Conservation (phyloP, 2,888 invertebrate species). For the Dendrolimus houi region DNA sequence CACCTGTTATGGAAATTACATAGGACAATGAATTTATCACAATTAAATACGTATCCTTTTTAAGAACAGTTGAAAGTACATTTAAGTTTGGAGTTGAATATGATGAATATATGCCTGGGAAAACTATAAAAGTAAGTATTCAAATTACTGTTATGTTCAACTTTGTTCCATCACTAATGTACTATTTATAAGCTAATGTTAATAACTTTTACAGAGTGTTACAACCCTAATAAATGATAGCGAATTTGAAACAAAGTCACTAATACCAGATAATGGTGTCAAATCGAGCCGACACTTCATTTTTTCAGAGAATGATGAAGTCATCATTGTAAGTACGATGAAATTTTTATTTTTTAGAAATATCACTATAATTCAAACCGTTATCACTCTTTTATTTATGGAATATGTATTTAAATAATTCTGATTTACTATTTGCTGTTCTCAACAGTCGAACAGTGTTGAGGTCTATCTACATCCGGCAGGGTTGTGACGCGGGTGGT, state of each 20-base stretch:
- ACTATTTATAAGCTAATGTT: no score
- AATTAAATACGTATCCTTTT: constrained; percentile 34
- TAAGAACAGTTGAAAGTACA: not conserved
- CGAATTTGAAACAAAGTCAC: constrained; percentile 45
- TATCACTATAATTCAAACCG: no score
- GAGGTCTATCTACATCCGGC: no score
- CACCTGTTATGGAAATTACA: constrained; percentile 62
- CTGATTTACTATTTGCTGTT: no score
- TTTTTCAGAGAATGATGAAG: constrained; percentile 33
- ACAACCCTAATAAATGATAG: constrained; percentile 12
- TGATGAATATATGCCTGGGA: constrained; percentile 70
- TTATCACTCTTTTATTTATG: no score
- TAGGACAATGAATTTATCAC: constrained; percentile 58
- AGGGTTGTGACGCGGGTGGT: no score
- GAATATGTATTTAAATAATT: no score
- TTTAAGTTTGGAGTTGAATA: constrained; percentile 71
- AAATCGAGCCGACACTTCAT: constrained; percentile 52
- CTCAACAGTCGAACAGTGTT: no score
- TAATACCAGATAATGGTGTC: constrained; percentile 30
- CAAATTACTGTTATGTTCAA: not conserved
- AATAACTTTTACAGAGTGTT: constrained; percentile 7
- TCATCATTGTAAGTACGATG: constrained; percentile 8
- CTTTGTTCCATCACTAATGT: no score
- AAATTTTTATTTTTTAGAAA: not conserved
- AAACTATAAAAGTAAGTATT: constrained; percentile 27